These are phyloP conservation scores for Melanerpes aurifrons DNA, from an alignment of 2,113 vertebrate species.

Conservation along the genomic window DNA sequence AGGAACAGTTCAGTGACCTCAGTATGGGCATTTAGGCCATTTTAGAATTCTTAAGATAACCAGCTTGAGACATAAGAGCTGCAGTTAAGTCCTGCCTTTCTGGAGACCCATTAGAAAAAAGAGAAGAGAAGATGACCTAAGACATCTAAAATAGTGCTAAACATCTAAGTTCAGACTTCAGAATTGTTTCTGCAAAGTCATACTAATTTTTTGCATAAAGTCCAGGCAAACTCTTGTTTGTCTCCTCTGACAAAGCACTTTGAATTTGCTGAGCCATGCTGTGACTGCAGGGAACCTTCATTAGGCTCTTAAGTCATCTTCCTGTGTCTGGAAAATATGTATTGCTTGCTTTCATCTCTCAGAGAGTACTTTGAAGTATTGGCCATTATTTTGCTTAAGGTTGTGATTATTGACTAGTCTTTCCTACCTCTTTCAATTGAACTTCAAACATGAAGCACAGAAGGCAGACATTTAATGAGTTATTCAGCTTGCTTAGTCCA, in stretches of 20 bases:
- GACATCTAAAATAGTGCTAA: neutral
- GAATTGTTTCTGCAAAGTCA: neutral
- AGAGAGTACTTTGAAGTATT: conserved; percentile 32
- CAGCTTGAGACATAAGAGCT: neutral
- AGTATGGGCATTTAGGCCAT: neutral
- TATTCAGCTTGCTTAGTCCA: neutral
- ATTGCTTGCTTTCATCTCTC: neutral
- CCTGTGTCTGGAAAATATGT: conserved; percentile 8
- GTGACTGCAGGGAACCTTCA: neutral
- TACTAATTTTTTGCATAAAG: neutral
- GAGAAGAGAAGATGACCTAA: neutral
- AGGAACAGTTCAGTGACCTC: neutral
- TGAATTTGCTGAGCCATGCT: conserved; percentile 19
- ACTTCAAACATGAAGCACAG: neutral
- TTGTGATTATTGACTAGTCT: neutral
- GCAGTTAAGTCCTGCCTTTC: neutral
- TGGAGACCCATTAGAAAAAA: neutral
- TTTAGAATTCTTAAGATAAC: neutral
- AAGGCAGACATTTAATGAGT: neutral
- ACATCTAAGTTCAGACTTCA: neutral
- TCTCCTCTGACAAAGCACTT: neutral
- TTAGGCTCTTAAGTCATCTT: conserved; percentile 17
- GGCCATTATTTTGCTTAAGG: neutral
- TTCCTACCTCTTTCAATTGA: conserved; percentile 11
- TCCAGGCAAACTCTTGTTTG: neutral